Conservation (phyloP, 2,113 vertebrate genomes). For the Noctilio leporinus region DNA sequence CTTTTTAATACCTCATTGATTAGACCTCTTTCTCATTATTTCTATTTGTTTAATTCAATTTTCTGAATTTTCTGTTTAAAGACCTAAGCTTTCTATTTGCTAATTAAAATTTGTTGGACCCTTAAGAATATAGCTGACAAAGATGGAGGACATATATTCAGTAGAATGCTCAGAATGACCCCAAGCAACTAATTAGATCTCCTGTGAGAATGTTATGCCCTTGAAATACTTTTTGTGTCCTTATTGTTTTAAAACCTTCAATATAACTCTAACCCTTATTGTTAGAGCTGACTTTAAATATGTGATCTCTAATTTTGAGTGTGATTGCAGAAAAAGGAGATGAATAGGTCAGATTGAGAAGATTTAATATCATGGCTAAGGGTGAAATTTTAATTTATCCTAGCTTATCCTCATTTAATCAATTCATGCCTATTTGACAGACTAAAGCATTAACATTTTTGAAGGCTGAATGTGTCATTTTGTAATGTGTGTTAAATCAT, state of each 20-base stretch:
- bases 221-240: conserved; percentile 34
- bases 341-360: background rate
- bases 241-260: conserved; percentile 22
- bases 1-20: background rate
- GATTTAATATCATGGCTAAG: background rate
- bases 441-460: conserved; percentile 23
- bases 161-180: background rate
- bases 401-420: background rate
- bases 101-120: background rate
- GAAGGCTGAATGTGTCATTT: background rate
- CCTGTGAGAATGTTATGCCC: background rate
- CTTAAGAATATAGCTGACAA: background rate
- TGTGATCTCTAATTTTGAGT: background rate
- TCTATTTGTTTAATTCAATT: background rate
- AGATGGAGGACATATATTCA: conserved; percentile 31
- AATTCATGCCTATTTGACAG: background rate
- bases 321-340: background rate
- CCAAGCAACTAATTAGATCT: conserved; percentile 39
- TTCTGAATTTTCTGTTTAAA: conserved; percentile 7
- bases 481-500: background rate
- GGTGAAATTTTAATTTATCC: background rate
- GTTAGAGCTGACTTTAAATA: background rate
- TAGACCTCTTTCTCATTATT: background rate
- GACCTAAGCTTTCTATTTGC: conserved; percentile 3
- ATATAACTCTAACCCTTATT: background rate